Evolutionary conservation across 1,140 invertebrate species (phyloP).

Genomic region (Drosophila mauritiana): DNA sequence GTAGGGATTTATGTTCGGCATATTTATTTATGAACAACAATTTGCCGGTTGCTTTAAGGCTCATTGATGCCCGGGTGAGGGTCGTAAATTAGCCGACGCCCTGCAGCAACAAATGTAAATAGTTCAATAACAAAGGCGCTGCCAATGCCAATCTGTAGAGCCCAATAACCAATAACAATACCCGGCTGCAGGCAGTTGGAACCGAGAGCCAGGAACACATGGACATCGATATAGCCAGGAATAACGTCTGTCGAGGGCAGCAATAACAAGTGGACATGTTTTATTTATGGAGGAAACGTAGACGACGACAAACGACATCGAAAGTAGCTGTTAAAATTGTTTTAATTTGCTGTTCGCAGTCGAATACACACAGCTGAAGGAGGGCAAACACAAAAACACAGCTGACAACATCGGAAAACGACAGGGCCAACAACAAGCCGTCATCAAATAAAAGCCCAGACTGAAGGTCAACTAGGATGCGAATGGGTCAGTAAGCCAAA

Average conservation of each 20-base stretch:
- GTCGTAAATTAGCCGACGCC: constrained; percentile 71
- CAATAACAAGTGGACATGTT: constrained; percentile 82
- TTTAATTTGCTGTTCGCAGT: constrained; percentile 72
- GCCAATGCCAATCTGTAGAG: constrained; percentile 27
- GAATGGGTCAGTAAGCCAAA: constrained; percentile 34
- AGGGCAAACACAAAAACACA: constrained; percentile 6
- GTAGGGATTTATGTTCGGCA: constrained; percentile 69
- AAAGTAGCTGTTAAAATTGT: constrained; percentile 81
- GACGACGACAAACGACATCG: constrained; percentile 66
- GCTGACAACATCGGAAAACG: constrained; percentile 17
- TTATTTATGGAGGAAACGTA: constrained; percentile 79
- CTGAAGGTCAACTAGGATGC: constrained; percentile 49
- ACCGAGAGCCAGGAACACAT: background rate
- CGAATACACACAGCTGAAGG: constrained; percentile 44
- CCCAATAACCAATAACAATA: constrained; percentile 46
- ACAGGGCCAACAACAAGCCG: constrained; percentile 51
- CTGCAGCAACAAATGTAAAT: constrained; percentile 80
- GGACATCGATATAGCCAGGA: constrained; percentile 4
- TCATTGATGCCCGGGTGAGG: constrained; percentile 45
- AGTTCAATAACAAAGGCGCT: constrained; percentile 78
- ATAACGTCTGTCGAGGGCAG: constrained; percentile 57
- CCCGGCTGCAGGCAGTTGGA: constrained; percentile 40
- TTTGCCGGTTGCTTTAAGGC: constrained; percentile 75
- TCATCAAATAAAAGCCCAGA: constrained; percentile 47
- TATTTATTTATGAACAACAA: constrained; percentile 81